Evolutionary conservation across 1,140 invertebrate genomes (phyloP), one percentile per base, ranked within the genome.

Genomic region (Cyclina sinensis): DNA sequence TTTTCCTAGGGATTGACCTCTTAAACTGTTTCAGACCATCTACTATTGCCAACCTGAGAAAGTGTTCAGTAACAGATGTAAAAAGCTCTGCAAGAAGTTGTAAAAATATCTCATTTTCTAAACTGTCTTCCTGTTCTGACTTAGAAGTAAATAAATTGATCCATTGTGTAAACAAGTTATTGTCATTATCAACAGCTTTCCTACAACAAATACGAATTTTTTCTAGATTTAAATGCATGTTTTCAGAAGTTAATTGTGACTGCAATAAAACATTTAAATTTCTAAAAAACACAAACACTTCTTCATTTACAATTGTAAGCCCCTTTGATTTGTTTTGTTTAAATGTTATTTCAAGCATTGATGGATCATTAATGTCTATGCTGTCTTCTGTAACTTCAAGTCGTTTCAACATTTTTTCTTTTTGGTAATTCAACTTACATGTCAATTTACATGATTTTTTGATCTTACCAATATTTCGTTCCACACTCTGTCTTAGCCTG

Each of bases 21-120:
- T 90, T 86, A 32, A 86, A 90, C 14, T 70, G 11, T 62, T 54
- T 11, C 68, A 39, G 0, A 11, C 30, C 51, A 79, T 86, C 78
- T 16, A 74, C 83, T 43, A 86, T 62, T n/a, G 76, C 12, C 59
- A 81, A 48, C 59, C 70, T 81, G 0, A 86, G 4, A 68, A 90
- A 90, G 54, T 90, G 79, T 76, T 82, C 89, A 14, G 62, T 90
- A 2, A 86, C 46, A 35, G 76, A 74, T 11, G 51, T 7, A 62
- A 70, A 86, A 12, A 89, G 59, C 9, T 86, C 82, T n/a, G 78
- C 57, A 24, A 80, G 43, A 7, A 89, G 37, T 7, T 30, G 48
- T 18, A 89, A 24, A 43, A 86, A 73, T 32, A 89, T 37, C 76
- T 90, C 84, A 78, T 90, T 39, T 68, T 81, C 65, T 48, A 73